These are phyloP conservation scores for Aphis gossypii DNA, from an alignment of 1,140 invertebrate genomes.

Conservation along the genomic window DNA sequence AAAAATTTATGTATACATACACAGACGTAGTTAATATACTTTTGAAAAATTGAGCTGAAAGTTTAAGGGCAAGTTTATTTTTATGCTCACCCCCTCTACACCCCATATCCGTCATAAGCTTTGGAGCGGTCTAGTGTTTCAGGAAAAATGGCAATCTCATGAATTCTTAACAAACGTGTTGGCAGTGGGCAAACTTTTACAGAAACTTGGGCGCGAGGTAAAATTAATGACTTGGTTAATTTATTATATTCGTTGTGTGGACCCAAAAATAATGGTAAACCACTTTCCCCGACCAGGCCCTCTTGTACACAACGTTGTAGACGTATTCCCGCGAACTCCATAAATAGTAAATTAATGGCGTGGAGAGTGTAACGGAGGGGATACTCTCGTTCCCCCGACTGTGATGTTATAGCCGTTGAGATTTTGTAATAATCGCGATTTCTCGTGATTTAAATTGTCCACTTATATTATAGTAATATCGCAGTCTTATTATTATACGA, in stretches of 20 bases:
- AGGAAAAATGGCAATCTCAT: constrained; percentile 40
- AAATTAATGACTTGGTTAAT: constrained; percentile 56
- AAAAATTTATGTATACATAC: neutral
- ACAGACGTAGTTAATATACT: constrained; percentile 1
- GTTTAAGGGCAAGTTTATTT: constrained; percentile 36
- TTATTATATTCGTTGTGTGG: constrained; percentile 32
- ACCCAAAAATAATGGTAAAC: constrained; percentile 30
- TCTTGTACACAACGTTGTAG: constrained; percentile 14
- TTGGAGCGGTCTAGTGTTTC: neutral
- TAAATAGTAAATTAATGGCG: constrained; percentile 45
- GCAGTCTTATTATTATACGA: neutral
- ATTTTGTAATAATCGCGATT: neutral
- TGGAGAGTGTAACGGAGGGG: neutral
- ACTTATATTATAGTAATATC: neutral
- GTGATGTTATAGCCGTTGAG: neutral
- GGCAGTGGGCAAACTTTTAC: constrained; percentile 50
- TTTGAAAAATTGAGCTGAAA: constrained; percentile 43
- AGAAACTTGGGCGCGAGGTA: neutral
- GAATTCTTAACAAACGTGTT: constrained; percentile 48
- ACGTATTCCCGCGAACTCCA: neutral
- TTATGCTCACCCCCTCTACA: neutral
- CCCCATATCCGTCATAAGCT: neutral
- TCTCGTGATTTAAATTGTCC: neutral
- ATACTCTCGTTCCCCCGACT: neutral
- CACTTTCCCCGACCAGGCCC: neutral